Base-by-base conservation (phyloP, 1,140 invertebrate species). In the Trissolcus basalis region DNA sequence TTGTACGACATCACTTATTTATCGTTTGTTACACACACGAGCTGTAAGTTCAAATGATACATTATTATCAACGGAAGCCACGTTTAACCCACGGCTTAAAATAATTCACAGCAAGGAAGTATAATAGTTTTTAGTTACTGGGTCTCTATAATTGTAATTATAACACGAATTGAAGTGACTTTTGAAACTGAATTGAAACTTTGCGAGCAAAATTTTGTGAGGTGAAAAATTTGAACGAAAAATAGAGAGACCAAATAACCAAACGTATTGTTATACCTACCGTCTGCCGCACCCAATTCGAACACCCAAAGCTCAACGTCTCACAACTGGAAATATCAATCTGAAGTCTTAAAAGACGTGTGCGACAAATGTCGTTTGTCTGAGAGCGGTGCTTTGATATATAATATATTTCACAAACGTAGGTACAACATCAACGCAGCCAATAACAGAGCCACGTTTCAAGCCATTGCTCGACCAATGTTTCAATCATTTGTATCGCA, bases 31-130 rank as follows among this genome's bases (percentile, higher is more conserved):
- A 61, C 49, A 59, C 49, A 58, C 53, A 83, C 80, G 85, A 88
- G 87, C 87, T 89, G 87, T 86, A 89, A 89, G 80, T 89, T 89
- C 80, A 89, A 89, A 89, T 83, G 81, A 88, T 84, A 82, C 75
- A 89, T 89, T 86, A 86, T 85, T 82, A 87, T 86, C 84, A 83
- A 81, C 77, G 81, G 54, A 82, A 83, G 78, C 76, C 81, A 80
- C 76, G 69, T 81, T 82, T 82, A 78, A 80, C 78, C 80, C 80
- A 71, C 80, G 79, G 77, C 80, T 84, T 81, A 80, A 77, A 80
- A 53, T 75, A 81, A 84, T 77, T 78, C 63, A 77, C 78, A 79
- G 70, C 81, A 79, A 80, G 76, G 67, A 71, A 70, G 58, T 79
- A 79, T 58, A 69, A 76, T 69, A 74, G 79, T 67, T n/a, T 80